phyloP scores from a whole-genome alignment of 2,888 invertebrate species.

The Euspilapteryx auroguttella region DNA sequence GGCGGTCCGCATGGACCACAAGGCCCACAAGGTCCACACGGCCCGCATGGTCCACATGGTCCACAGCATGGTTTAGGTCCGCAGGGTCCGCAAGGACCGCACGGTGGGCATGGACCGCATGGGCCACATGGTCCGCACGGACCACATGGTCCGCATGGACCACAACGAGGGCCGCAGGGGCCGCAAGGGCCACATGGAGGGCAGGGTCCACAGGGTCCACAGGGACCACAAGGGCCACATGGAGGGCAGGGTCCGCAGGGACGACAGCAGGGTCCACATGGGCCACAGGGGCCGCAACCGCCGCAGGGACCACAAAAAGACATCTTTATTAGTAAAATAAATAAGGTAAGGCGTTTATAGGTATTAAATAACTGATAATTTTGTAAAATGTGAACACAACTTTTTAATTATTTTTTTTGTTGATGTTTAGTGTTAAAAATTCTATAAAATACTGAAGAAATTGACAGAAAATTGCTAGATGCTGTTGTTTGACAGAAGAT shows the following conservation, averaged over 20 bases:
- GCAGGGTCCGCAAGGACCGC: conserved; percentile 14
- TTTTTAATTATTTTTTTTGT: too few relatives aligned
- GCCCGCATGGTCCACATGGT: conserved; percentile 13
- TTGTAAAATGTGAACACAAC: too few relatives aligned
- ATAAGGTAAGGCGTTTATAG: too few relatives aligned
- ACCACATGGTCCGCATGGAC: conserved; percentile 13
- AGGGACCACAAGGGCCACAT: not conserved
- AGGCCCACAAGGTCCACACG: not conserved
- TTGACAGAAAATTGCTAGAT: too few relatives aligned
- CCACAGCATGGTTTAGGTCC: conserved; percentile 18
- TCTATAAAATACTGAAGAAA: too few relatives aligned
- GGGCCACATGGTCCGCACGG: conserved; percentile 6
- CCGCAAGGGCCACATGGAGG: conserved; percentile 12
- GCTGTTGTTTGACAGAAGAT: too few relatives aligned
- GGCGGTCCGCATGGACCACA: conserved; percentile 16
- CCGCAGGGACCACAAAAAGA: conserved; percentile 12
- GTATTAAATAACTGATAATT: too few relatives aligned
- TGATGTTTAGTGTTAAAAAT: too few relatives aligned
- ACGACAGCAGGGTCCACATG: conserved; percentile 2
- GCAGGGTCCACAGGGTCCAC: conserved; percentile 11
- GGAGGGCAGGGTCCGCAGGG: conserved; percentile 2
- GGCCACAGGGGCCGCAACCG: conserved; percentile 9
- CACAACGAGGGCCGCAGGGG: conserved; percentile 16
- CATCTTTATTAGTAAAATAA: too few relatives aligned
- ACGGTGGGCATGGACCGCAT: conserved; percentile 11